These are phyloP conservation scores for Nibea albiflora DNA, from an alignment of 2,113 vertebrate genomes.

Conservation along the genomic window DNA sequence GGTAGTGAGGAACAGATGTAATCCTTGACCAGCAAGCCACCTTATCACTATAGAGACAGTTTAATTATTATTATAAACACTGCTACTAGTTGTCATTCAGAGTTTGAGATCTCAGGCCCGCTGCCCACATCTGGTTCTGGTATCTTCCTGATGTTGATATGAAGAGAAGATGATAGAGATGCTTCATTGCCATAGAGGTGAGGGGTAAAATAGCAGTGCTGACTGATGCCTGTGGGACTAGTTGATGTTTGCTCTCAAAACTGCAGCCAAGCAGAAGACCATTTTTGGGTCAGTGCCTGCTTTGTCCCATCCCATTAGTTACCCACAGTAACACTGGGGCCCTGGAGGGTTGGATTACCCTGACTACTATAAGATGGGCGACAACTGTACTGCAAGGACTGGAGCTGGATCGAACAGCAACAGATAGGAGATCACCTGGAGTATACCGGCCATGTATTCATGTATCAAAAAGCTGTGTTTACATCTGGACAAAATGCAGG, in stretches of 20 bases:
- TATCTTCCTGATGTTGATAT: too few species aligned
- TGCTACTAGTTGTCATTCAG: too few species aligned
- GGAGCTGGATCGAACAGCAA: background rate
- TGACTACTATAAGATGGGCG: background rate
- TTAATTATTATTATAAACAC: too few species aligned
- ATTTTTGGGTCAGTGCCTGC: conserved; percentile 46
- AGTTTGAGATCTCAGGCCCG: too few species aligned
- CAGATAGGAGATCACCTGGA: background rate
- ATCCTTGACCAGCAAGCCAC: too few species aligned
- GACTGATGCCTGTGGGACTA: conserved; percentile 13
- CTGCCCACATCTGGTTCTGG: too few species aligned
- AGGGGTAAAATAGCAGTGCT: conserved; percentile 18
- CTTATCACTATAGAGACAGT: too few species aligned
- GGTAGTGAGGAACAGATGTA: too few species aligned
- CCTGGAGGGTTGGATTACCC: background rate
- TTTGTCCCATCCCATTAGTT: conserved; percentile 42
- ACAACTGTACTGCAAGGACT: conserved; percentile 12
- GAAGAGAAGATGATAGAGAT: background rate
- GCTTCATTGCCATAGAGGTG: conserved; percentile 3
- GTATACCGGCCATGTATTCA: background rate
- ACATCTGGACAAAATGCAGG: too few species aligned
- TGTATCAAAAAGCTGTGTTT: background rate
- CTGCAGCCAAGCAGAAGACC: conserved; percentile 54
- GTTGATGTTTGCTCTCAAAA: conserved; percentile 32
- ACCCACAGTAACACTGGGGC: conserved; percentile 9